Base-by-base conservation (phyloP, 2,888 invertebrate genomes). In the Camptogramma bilineatum region DNA sequence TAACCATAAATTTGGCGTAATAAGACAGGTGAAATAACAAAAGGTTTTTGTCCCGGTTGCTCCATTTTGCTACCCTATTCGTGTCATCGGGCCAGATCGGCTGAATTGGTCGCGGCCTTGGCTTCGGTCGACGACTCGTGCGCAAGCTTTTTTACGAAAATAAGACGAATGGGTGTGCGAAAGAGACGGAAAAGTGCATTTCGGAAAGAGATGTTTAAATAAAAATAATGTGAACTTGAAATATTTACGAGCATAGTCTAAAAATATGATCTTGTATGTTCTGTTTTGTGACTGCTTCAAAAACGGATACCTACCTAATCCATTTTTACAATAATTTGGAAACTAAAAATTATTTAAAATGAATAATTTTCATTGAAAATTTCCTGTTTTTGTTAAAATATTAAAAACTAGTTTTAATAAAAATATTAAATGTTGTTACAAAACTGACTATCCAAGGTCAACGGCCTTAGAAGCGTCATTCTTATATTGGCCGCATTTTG, bases 401-500 rank as follows among this genome's bases (percentile, higher is more conserved):
- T 19, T 42, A 28, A 16, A 21, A 9, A 50, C 34, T 44, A 50
- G 10, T 52, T 21, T 44, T 18, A 31, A 47, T 34, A 60, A 52
- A 57, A 62, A 42, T 52, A 19, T 52, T 24, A 31, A 51, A 62
- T 42, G 4, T 62, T 44, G 51, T 54, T 68, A 72, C 74, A 58
- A 79, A 80, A 80, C 73, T 74, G 77, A 77, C 75, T 82, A 81
- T 78, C 80, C 78, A 80, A 85, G 86, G 91, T 90, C 89, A 82
- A 84, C 72, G 88, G 85, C 90, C 91, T 86, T 86, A 87, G 80
- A 85, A 86, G 84, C 88, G 90, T 92, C 91, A 92, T 91, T 91
- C 92, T 92, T 91, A 90, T 91, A 91, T 91, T 86, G 88, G 90
- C 85, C 84, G 88, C 91, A 90, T 90, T 92, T 92, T 87, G 92